Evolutionary conservation across 2,888 invertebrate species (phyloP), one percentile per base, ranked within the genome.

Genomic region (Dromius quadrimaculatus): DNA sequence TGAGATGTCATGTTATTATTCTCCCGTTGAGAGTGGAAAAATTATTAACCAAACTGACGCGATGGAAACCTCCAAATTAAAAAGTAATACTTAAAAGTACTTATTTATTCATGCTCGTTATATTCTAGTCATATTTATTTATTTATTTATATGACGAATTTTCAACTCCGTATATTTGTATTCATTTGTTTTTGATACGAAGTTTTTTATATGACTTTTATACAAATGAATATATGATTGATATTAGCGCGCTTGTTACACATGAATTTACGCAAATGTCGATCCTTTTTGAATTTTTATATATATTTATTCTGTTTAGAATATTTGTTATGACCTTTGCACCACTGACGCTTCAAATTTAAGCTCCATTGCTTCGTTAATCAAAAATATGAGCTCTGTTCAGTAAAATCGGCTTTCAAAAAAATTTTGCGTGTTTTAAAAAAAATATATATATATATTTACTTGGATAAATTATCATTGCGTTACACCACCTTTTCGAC

Each of bases 1-100:
- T 75, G 95, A 95, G 76, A 90, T 90, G 78, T 93, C 93, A 45
- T 92, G 92, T 80, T 94, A 93, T 79, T 94, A 94, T 79, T 91
- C 93, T 32, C 91, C 93, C 6, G 89, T 94, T 2, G 94, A 94
- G 80, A 92, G 89, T 62, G 90, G 89, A 59, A 90, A 90, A 80
- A 89, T 90, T 3, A 81, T 20, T 9, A 66, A 41, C 41, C 68
- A 68, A 45, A 41, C 57, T 59, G 59, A 59, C 13, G 32, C 9
- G 15, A 23, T 34, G n/a, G 15, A 9, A 22, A 43, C 63, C 11
- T 41, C 47, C 34, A 47, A 50, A 63, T 15, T 63, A 23, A 32
- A 66, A 41, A 68, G 45, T 59, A 68, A 68, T 43, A 68, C 59
- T 45, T 68, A 68, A 59, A 3, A 8, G 36, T 54, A 32, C 34